Evolutionary conservation across 2,797 vertebrate species (phyloP).

Genomic region (Pseudochaenichthys georgianus): DNA sequence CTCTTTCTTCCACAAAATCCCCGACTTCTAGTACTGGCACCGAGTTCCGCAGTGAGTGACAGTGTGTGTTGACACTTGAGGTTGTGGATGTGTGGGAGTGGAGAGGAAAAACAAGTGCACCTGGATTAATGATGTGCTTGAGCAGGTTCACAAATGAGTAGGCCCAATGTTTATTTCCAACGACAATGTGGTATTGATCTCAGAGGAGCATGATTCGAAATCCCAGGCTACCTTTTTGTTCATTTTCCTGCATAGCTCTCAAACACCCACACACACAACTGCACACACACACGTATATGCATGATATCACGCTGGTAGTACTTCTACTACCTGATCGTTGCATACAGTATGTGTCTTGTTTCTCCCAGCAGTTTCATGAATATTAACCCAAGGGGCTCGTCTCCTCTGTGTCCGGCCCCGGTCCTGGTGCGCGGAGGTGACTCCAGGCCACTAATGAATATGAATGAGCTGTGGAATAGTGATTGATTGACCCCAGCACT

Average conservation of each 20-base stretch:
- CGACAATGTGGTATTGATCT: constrained; percentile 86
- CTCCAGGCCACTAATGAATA: constrained; percentile 83
- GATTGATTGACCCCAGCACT: constrained; percentile 85
- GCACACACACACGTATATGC: constrained; percentile 1
- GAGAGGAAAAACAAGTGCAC: constrained; percentile 50
- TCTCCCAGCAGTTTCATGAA: constrained; percentile 76
- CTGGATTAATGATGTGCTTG: constrained; percentile 87
- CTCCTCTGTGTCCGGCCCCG: constrained; percentile 74
- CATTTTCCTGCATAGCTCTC: constrained; percentile 31
- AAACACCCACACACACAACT: constrained; percentile 9
- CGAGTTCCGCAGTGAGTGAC: constrained; percentile 76
- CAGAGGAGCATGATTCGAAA: constrained; percentile 75
- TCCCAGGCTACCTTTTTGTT: constrained; percentile 63
- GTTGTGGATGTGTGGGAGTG: constrained; percentile 37
- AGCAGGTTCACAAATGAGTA: constrained; percentile 85
- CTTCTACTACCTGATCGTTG: constrained; percentile 51
- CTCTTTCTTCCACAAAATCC: constrained; percentile 73
- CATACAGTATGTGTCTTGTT: constrained; percentile 61
- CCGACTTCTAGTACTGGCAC: constrained; percentile 65
- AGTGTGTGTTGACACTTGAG: constrained; percentile 78
- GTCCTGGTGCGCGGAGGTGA: constrained; percentile 81
- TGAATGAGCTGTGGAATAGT: constrained; percentile 81
- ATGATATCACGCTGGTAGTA: constrained; percentile 29
- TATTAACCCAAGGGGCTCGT: constrained; percentile 76
- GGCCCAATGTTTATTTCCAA: constrained; percentile 84